Evolutionary conservation across 2,797 vertebrate genomes (phyloP).

Genomic region (Perodicticus potto): DNA sequence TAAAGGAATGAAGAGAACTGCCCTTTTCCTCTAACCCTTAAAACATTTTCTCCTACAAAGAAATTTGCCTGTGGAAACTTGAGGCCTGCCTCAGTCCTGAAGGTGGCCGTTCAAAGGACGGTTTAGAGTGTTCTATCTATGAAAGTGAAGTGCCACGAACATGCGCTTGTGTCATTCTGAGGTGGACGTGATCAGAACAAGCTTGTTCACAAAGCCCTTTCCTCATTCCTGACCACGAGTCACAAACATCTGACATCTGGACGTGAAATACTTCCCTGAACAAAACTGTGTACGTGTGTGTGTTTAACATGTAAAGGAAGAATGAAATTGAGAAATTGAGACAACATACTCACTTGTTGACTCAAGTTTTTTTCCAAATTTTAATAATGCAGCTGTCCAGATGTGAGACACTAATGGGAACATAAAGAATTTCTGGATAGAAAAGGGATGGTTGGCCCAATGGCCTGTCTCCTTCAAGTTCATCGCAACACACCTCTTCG

Average conservation of each 20-base stretch:
- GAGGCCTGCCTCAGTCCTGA: constrained; percentile 39
- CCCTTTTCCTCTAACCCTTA: constrained; percentile 61
- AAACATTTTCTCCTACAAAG: constrained; percentile 65
- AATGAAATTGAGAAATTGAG: constrained; percentile 83
- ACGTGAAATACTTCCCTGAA: constrained; percentile 78
- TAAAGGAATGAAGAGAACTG: constrained; percentile 63
- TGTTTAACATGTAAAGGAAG: constrained; percentile 74
- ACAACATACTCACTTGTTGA: constrained; percentile 83
- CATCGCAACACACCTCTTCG: constrained; percentile 86
- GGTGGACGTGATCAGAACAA: constrained; percentile 51
- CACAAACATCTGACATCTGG: constrained; percentile 72
- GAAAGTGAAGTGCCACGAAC: constrained; percentile 79
- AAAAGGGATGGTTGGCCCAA: constrained; percentile 84
- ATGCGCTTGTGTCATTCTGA: constrained; percentile 44
- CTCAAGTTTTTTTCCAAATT: constrained; percentile 83
- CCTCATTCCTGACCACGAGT: constrained; percentile 59
- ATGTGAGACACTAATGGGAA: constrained; percentile 87
- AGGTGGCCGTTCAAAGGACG: constrained; percentile 63
- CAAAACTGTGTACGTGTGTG: constrained; percentile 56
- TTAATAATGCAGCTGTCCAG: constrained; percentile 85
- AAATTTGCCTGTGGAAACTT: constrained; percentile 53
- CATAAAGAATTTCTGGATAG: constrained; percentile 86
- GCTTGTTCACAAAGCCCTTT: constrained; percentile 53
- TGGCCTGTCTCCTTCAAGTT: constrained; percentile 85
- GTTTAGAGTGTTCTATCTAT: constrained; percentile 76